These are phyloP conservation scores for Agapostemon virescens DNA, from an alignment of 2,888 invertebrate species.

Conservation along the genomic window DNA sequence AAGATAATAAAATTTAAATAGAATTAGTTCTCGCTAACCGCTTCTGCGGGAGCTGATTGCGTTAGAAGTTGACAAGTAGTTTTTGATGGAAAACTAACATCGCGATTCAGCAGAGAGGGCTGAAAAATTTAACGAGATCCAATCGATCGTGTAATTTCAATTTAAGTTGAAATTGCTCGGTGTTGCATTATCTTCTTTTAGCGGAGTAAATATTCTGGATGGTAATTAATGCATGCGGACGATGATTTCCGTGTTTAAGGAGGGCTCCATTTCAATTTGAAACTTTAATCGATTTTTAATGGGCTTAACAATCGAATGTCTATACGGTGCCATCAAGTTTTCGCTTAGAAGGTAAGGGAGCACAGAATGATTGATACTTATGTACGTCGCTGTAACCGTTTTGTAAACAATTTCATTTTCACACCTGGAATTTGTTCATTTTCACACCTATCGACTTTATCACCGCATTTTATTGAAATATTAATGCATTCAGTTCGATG, in stretches of 20 bases:
- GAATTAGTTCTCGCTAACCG: conserved; percentile 12
- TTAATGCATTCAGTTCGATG: neutral
- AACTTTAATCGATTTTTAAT: neutral
- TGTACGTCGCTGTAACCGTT: neutral
- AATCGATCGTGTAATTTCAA: conserved; percentile 16
- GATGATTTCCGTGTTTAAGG: neutral
- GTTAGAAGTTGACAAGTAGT: conserved; percentile 12
- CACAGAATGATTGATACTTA: neutral
- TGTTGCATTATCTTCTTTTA: neutral
- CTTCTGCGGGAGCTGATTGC: neutral
- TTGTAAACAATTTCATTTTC: too few relatives aligned
- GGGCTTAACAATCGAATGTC: neutral
- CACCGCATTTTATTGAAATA: neutral
- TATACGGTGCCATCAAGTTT: neutral
- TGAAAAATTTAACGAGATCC: conserved; percentile 20
- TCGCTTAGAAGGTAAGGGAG: neutral
- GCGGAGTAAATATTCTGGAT: neutral
- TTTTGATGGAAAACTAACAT: conserved; percentile 24
- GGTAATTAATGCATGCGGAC: neutral
- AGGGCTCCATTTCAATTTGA: neutral
- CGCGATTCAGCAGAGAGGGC: neutral
- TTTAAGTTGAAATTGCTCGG: conserved; percentile 5
- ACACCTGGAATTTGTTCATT: too few relatives aligned
- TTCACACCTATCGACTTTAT: too few relatives aligned
- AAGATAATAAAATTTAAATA: conserved; percentile 26